phyloP scores from a whole-genome alignment of 2,113 vertebrate species.

The Cairina moschata region DNA sequence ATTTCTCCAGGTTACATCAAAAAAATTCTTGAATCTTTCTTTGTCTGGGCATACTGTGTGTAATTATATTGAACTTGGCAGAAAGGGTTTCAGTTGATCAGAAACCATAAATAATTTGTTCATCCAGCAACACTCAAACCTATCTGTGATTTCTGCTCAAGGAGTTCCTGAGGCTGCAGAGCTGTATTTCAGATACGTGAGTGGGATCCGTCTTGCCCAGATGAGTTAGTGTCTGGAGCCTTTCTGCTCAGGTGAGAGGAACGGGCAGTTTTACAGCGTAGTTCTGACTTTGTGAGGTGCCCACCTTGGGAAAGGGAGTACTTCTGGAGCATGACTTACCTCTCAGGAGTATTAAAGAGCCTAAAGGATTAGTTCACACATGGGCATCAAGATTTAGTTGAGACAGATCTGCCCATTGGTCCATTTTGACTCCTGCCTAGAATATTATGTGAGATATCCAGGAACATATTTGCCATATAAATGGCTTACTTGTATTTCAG shows the following conservation, averaged over 20 bases:
- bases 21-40: not conserved
- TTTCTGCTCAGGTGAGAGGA: not conserved
- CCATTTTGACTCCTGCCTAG: not conserved
- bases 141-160: not conserved
- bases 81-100: not conserved
- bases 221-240: not conserved
- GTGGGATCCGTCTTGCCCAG: not conserved
- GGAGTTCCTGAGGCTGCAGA: not conserved
- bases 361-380: not conserved
- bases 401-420: not conserved
- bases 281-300: not conserved
- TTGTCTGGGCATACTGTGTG: not conserved
- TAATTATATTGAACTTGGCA: not conserved
- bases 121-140: not conserved
- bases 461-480: not conserved
- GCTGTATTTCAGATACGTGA: not conserved
- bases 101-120: not conserved
- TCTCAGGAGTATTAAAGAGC: not conserved
- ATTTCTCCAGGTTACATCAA: not conserved
- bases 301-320: not conserved
- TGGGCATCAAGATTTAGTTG: not conserved
- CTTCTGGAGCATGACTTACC: not conserved
- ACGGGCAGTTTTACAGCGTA: not conserved
- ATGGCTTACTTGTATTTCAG: not conserved
- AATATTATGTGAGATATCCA: not conserved